A percentile compares a stretch with the other conserved stretches of the same genome.
These are phyloP conservation scores for Mellivora capensis DNA, from an alignment of 2,113 vertebrate genomes.

Conservation along the genomic window DNA sequence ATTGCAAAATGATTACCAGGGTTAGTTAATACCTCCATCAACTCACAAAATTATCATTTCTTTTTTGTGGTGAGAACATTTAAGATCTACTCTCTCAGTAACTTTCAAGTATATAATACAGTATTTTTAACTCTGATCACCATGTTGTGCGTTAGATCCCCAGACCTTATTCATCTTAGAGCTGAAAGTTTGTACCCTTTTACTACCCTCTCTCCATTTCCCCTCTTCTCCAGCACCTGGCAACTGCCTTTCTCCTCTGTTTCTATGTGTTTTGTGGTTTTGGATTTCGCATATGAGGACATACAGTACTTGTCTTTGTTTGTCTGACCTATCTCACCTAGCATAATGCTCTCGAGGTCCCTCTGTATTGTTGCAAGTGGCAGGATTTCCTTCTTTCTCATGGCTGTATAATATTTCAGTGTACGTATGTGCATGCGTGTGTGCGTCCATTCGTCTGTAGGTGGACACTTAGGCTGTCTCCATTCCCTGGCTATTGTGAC, in stretches of 20 bases:
- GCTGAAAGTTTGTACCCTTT: not conserved
- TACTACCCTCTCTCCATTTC: not conserved
- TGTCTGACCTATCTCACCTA: not conserved
- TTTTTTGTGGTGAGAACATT: not conserved
- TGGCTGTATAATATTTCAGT: not conserved
- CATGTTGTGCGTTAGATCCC: not conserved
- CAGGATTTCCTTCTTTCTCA: not conserved
- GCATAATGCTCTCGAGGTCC: not conserved
- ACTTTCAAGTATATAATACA: not conserved
- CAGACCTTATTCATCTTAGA: not conserved
- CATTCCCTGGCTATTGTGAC: not conserved
- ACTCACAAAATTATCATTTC: not conserved
- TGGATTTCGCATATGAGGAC: not conserved
- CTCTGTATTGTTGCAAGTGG: not conserved
- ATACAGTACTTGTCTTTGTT: not conserved
- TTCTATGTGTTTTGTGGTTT: not conserved
- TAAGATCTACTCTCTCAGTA: not conserved
- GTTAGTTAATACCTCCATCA: not conserved
- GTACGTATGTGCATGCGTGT: not conserved
- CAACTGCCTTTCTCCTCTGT: not conserved
- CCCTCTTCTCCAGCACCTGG: too few species aligned
- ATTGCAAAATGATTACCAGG: not conserved
- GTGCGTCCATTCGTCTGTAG: not conserved
- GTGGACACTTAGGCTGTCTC: not conserved
- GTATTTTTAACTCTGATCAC: not conserved